phyloP scores from a whole-genome alignment of 2,888 invertebrate genomes.

The Lumbricus terrestris region DNA sequence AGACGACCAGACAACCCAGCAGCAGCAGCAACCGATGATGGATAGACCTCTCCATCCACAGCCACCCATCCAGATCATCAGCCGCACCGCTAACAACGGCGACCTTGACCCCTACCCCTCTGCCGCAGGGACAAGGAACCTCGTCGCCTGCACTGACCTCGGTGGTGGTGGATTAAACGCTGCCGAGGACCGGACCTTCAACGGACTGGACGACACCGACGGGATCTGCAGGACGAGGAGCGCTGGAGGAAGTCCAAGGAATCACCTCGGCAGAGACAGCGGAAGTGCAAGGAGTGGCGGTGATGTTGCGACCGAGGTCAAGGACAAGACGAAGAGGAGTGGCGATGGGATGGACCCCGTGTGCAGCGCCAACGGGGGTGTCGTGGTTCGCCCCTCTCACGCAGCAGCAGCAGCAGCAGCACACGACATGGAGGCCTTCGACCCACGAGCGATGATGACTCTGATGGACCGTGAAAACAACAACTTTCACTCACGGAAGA shows the following conservation, averaged over 20 bases:
- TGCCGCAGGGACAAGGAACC: background rate
- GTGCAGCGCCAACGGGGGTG: background rate
- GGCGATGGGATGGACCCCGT: background rate
- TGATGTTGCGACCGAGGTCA: background rate
- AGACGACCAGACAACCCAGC: background rate
- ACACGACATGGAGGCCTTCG: background rate
- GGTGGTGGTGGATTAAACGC: background rate
- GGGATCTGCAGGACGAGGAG: background rate
- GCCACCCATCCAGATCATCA: background rate
- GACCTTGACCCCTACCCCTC: background rate
- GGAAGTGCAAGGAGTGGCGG: background rate
- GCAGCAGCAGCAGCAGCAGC: too few relatives aligned
- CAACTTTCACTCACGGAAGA: constrained; percentile 3
- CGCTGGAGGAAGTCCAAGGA: background rate
- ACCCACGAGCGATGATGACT: background rate
- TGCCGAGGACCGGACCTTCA: background rate
- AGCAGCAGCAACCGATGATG: too few relatives aligned
- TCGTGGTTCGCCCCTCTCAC: background rate
- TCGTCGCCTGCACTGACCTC: background rate
- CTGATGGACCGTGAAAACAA: background rate
- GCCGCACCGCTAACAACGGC: background rate
- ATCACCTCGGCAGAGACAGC: background rate
- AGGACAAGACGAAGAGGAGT: background rate
- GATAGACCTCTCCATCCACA: background rate
- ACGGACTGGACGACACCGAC: background rate